These are phyloP conservation scores for Sus cebifrons DNA, from an alignment of 2,797 vertebrate species.

Conservation along the genomic window DNA sequence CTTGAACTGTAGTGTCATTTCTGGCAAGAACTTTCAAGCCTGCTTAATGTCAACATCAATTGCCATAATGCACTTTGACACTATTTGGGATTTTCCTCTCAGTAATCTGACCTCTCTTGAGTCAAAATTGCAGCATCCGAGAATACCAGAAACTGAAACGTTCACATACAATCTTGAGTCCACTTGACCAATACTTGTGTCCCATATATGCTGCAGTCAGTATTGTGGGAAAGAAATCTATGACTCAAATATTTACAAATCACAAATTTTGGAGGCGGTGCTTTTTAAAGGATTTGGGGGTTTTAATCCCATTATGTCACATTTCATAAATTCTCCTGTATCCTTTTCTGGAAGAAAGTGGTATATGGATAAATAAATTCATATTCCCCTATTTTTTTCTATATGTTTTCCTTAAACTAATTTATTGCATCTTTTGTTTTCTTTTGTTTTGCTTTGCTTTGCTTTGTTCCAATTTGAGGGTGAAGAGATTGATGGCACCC, in stretches of 20 bases:
- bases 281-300: background rate
- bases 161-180: slow-evolving; percentile 15
- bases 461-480: background rate
- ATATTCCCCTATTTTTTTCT: background rate
- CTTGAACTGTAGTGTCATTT: slow-evolving; percentile 75
- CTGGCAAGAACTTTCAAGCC: slow-evolving; percentile 76
- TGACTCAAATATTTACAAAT: background rate
- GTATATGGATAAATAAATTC: background rate
- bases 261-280: background rate
- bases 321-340: background rate
- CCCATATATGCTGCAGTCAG: background rate
- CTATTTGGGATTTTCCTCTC: slow-evolving; percentile 55
- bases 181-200: background rate
- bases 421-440: background rate
- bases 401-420: background rate
- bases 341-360: background rate
- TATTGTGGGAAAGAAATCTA: background rate
- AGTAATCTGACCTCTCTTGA: slow-evolving; percentile 61
- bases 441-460: background rate
- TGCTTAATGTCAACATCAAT: slow-evolving; percentile 77
- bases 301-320: background rate
- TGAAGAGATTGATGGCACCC: background rate
- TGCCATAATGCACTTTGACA: slow-evolving; percentile 76
- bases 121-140: slow-evolving; percentile 59
- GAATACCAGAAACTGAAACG: slow-evolving; percentile 52